Conservation (phyloP, 2,888 invertebrate genomes). For the Mythimna impura region DNA sequence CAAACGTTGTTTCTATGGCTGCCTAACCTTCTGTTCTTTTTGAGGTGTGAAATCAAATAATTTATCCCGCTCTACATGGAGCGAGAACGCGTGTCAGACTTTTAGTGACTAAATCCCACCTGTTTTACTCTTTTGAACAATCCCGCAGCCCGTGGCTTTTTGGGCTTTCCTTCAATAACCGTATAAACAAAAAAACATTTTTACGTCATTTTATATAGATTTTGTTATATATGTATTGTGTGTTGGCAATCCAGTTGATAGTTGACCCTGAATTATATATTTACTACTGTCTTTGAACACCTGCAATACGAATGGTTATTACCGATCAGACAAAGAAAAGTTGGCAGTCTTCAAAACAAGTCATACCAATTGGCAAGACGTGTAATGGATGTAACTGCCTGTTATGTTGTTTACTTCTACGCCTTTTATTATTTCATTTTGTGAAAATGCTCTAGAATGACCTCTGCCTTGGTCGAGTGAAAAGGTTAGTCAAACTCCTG, state of each 20-base stretch:
- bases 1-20: too few species aligned
- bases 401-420: not conserved
- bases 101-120: too few species aligned
- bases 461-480: too few species aligned
- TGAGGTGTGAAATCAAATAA: too few species aligned
- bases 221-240: not conserved
- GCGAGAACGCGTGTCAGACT: too few species aligned
- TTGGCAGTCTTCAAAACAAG: slow-evolving; percentile 2
- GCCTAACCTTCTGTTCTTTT: too few species aligned
- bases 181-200: not conserved
- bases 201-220: not conserved
- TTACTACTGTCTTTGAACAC: not conserved
- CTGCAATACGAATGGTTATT: not conserved
- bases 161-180: not conserved
- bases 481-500: too few species aligned
- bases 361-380: not conserved
- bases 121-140: too few species aligned
- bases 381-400: not conserved
- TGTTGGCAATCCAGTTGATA: not conserved
- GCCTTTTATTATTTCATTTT: too few species aligned
- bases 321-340: slow-evolving; percentile 6
- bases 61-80: too few species aligned
- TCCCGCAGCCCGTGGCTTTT: too few species aligned
- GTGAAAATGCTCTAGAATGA: too few species aligned
- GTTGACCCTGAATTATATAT: not conserved